Evolutionary conservation across 35 echinoderm and acorn worm species (phyloP), one percentile per base, ranked within the genome.

Genomic region (Heliocidaris tuberculata): DNA sequence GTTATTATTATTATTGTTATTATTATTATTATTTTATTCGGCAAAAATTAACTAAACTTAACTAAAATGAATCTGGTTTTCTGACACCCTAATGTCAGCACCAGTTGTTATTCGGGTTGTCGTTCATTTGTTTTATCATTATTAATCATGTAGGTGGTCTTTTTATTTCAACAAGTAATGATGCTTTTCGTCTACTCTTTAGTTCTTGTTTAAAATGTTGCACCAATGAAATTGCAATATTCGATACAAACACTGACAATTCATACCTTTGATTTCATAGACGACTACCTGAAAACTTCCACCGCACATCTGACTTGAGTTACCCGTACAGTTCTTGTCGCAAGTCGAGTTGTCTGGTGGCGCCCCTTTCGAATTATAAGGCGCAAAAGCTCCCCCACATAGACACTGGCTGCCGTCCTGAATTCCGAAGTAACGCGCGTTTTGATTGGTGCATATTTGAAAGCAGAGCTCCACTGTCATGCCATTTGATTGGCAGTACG

Each of bases 241-340:
- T 56, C 52, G 52, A 52, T 52, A 86, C 70, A 85, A 2, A 85
- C 24, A 86, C 9, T 30, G 9, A 89, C 35, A 21, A 89, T 42
- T 17, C 87, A 89, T 93, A 93, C 91, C 91, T 93, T 52, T 30
- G 15, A 93, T 93, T 93, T 93, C 91, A 93, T 93, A 93, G 29
- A 93, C 91, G 48, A 12, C 15, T 10, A 93, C 2, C 0, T 30
- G 17, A 59, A 93, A 93, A n/a, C 50, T 50, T 27, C 50, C 91
- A 2, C 91, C 91, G 50, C 91, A 93, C 50, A 31, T 52, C n/a
- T 93, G 49, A 21, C 11, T 6, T 16, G 48, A 10, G 91, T 93
- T 24, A 30, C 91, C 91, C 48, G 91, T 93, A 19, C 91, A 93
- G 48, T 30, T 30, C 50, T 93, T 59, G 29, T 42, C 30, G 50